Evolutionary conservation across 1,140 invertebrate genomes (phyloP).

Genomic region (Ostrea denselamellosa): DNA sequence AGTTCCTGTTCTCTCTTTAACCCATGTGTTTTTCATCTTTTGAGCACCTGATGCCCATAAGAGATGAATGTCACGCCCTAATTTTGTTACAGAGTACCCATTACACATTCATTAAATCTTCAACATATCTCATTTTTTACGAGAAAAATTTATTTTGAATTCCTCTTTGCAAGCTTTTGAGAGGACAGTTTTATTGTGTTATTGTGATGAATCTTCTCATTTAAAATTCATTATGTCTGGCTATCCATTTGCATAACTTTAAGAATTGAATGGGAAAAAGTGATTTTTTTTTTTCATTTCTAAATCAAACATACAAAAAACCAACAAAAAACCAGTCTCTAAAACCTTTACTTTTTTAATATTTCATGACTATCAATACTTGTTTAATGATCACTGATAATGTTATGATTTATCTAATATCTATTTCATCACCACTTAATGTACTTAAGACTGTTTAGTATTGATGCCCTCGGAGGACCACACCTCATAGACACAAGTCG

Average conservation of each 20-base stretch:
- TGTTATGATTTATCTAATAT: no score
- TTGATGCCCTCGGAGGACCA: no score
- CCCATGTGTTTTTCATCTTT: neutral
- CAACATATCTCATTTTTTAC: conserved; percentile 24
- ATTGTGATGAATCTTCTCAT: conserved; percentile 26
- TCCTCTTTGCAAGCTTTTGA: neutral
- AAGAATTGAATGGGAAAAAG: neutral
- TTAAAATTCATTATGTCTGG: conserved; percentile 40
- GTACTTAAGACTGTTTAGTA: no score
- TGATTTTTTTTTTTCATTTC: neutral
- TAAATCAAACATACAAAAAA: no score
- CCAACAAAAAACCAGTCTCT: no score
- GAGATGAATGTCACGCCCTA: conserved; percentile 13
- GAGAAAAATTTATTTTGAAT: conserved; percentile 23
- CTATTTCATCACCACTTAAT: no score
- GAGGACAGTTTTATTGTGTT: conserved; percentile 31
- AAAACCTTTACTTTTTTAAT: no score
- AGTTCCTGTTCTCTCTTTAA: neutral
- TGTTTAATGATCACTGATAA: no score
- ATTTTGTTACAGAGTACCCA: conserved; percentile 9
- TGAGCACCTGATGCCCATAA: conserved; percentile 2
- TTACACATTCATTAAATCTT: conserved; percentile 33
- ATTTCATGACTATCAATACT: no score
- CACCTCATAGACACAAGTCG: no score
- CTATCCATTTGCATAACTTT: conserved; percentile 26